These are phyloP conservation scores for Xylophagus ater DNA, from an alignment of 2,888 invertebrate genomes.

Conservation along the genomic window DNA sequence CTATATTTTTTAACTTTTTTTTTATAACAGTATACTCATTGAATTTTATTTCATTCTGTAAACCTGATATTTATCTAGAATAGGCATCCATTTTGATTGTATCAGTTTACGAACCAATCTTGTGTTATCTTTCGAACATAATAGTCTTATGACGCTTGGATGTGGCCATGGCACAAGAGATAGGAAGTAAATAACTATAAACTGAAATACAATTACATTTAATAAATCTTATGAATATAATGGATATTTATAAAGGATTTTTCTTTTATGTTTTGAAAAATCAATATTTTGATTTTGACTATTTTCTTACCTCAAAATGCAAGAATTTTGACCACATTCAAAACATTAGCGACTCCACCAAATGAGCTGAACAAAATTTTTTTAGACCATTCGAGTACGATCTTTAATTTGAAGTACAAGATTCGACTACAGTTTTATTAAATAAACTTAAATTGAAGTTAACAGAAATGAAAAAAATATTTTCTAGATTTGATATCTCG, in stretches of 20 bases:
- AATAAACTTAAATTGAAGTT: too few relatives aligned
- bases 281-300: not conserved
- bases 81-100: constrained; percentile 84
- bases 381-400: too few relatives aligned
- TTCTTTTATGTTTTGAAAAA: constrained; percentile 12
- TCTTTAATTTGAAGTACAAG: too few relatives aligned
- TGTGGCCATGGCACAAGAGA: constrained; percentile 82
- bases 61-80: constrained; percentile 74
- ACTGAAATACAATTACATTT: constrained; percentile 42
- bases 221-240: not conserved
- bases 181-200: constrained; percentile 68
- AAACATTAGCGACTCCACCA: constrained; percentile 41
- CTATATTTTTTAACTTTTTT: constrained; percentile 26
- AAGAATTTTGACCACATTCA: constrained; percentile 85
- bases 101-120: constrained; percentile 77
- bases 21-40: not conserved
- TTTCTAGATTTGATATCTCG: too few relatives aligned
- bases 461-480: too few relatives aligned
- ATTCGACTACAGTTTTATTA: too few relatives aligned
- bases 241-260: constrained; percentile 15
- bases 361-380: not conserved
- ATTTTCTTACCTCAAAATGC: constrained; percentile 62
- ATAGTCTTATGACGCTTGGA: constrained; percentile 74
- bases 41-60: too few relatives aligned
- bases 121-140: constrained; percentile 80